A percentile compares a stretch with the other conserved stretches of the same genome.
Evolutionary conservation across 2,888 invertebrate species (phyloP).

Genomic region (Dicyrtoma fusca): DNA sequence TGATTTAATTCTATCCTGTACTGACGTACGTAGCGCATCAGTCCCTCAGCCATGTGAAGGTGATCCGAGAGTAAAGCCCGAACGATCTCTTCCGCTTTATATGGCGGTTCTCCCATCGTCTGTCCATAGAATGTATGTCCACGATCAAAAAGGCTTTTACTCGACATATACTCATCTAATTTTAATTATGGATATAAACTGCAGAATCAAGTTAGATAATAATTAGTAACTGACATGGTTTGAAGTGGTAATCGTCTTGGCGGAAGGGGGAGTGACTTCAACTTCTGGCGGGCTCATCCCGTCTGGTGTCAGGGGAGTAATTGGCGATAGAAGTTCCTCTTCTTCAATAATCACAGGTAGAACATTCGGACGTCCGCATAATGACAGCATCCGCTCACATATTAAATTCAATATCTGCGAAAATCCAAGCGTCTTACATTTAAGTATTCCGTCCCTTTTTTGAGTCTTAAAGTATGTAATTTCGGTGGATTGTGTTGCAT

Average conservation of each 20-base stretch:
- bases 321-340: constrained; percentile 56
- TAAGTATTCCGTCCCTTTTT: too few relatives aligned
- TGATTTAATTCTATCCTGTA: constrained; percentile 70
- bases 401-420: constrained; percentile 74
- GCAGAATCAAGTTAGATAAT: too few relatives aligned
- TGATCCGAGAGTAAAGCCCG: constrained; percentile 68
- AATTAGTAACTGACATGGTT: neutral
- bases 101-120: constrained; percentile 39
- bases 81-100: constrained; percentile 58
- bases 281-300: constrained; percentile 56
- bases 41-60: constrained; percentile 65
- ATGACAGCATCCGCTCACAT: constrained; percentile 74
- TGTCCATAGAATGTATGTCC: too few relatives aligned
- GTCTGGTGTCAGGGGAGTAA: constrained; percentile 48
- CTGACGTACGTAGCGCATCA: constrained; percentile 57
- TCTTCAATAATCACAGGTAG: constrained; percentile 62
- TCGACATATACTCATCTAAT: too few relatives aligned
- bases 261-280: constrained; percentile 59
- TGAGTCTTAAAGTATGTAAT: too few relatives aligned
- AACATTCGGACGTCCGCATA: constrained; percentile 71
- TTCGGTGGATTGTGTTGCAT: too few relatives aligned
- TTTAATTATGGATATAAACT: too few relatives aligned
- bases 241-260: constrained; percentile 25
- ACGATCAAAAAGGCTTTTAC: too few relatives aligned
- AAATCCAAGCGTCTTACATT: too few relatives aligned